Evolutionary conservation across 2,113 vertebrate genomes (phyloP).

Genomic region (Saguinus imperator): DNA sequence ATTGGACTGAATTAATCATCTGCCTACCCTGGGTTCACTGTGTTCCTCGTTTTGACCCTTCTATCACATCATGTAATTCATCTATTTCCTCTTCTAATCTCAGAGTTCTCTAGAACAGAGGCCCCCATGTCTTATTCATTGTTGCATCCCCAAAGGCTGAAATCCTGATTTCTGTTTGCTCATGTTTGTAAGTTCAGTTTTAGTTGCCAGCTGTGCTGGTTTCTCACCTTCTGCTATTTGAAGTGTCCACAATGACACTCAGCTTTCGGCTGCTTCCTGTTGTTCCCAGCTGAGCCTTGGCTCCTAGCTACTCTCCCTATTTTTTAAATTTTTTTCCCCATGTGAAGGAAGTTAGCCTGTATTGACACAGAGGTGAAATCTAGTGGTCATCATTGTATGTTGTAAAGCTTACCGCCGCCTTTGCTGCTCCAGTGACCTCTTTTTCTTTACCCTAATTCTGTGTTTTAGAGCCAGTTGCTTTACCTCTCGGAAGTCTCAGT

Average conservation of each 20-base stretch:
- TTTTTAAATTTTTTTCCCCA: background rate
- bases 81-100: background rate
- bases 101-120: background rate
- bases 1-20: background rate
- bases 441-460: background rate
- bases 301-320: background rate
- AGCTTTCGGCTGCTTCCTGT: background rate
- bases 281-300: slow-evolving; percentile 4
- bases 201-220: background rate
- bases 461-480: background rate
- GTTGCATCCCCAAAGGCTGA: background rate
- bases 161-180: background rate
- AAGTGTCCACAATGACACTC: background rate
- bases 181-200: background rate
- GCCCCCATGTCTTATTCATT: background rate
- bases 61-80: background rate
- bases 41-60: background rate
- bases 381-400: background rate
- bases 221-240: background rate
- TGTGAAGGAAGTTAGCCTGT: background rate
- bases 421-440: background rate
- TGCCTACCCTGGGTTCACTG: background rate
- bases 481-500: background rate
- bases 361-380: background rate
- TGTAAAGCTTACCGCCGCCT: background rate